Conservation (phyloP, 2,797 vertebrate species). For the Kryptolebias ocellatus region DNA sequence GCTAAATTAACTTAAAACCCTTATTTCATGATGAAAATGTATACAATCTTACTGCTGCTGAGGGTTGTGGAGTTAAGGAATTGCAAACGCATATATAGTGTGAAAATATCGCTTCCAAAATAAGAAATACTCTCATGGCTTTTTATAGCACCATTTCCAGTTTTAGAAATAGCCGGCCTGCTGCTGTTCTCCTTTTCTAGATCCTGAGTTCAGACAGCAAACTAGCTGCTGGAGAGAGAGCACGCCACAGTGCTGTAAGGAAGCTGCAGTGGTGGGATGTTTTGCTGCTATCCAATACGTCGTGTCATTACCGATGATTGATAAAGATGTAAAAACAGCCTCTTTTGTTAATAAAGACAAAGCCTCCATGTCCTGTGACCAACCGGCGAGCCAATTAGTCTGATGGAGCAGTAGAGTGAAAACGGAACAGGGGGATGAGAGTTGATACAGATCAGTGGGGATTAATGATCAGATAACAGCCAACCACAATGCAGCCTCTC, state of each 20-base stretch:
- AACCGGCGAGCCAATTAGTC: constrained; percentile 64
- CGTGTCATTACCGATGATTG: constrained; percentile 37
- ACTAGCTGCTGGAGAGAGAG: not conserved
- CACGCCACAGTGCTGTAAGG: not conserved
- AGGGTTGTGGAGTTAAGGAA: constrained; percentile 2
- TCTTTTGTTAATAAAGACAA: constrained; percentile 67
- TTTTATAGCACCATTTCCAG: constrained; percentile 27
- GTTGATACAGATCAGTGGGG: constrained; percentile 73
- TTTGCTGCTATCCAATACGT: constrained; percentile 39
- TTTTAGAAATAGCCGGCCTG: constrained; percentile 8
- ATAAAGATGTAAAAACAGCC: constrained; percentile 58
- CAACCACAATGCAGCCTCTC: constrained; percentile 66
- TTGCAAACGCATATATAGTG: not conserved
- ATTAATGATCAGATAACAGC: constrained; percentile 76
- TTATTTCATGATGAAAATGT: constrained; percentile 7
- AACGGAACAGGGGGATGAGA: constrained; percentile 52
- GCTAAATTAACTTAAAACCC: too few relatives aligned
- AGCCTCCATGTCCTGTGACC: constrained; percentile 57
- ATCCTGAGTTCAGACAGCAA: constrained; percentile 13
- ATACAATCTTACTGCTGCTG: not conserved
- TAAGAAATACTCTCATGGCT: constrained; percentile 4
- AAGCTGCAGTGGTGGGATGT: constrained; percentile 23
- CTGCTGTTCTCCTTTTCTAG: constrained; percentile 5
- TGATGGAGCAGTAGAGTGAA: constrained; percentile 59
- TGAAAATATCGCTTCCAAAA: not conserved